Percentiles rank a stretch among this genome's conserved stretches.
Conservation (phyloP, 2,113 vertebrate genomes). For the Oncorhynchus masou region DNA sequence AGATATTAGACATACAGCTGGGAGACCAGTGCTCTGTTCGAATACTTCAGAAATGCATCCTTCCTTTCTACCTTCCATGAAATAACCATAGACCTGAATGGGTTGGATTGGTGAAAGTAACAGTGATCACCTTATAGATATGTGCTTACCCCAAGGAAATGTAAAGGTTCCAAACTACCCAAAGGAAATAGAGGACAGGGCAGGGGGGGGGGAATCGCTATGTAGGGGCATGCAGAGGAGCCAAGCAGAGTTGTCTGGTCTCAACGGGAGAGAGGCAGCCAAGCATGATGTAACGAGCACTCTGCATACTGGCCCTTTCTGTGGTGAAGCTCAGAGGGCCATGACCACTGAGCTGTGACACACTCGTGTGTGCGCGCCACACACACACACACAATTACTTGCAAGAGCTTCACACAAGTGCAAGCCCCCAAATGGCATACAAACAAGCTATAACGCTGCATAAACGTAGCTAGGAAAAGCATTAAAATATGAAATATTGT, state of each 20-base stretch:
- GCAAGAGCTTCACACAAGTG: not conserved
- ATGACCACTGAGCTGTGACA: conserved; percentile 39
- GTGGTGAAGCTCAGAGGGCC: conserved; percentile 38
- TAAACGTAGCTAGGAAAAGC: not conserved
- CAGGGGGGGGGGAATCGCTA: not conserved
- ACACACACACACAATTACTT: conserved; percentile 18
- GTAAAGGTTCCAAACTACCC: not conserved
- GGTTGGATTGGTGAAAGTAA: too few species aligned
- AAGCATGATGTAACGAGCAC: conserved; percentile 29
- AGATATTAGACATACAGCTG: not conserved
- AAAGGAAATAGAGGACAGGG: not conserved
- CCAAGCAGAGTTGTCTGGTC: conserved; percentile 16
- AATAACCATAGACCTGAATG: too few species aligned
- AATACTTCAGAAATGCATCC: not conserved
- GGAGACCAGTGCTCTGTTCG: not conserved
- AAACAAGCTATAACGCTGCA: not conserved
- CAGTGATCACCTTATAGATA: too few species aligned
- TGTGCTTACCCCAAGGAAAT: too few species aligned
- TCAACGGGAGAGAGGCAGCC: conserved; percentile 17
- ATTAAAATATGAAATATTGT: conserved; percentile 12
- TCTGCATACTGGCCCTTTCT: conserved; percentile 27
- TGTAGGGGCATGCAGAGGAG: not conserved
- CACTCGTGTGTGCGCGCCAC: conserved; percentile 2
- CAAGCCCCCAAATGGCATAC: not conserved
- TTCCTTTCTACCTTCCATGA: too few species aligned